Conservation (phyloP, 2,888 invertebrate genomes). For the Abrostola tripartita region DNA sequence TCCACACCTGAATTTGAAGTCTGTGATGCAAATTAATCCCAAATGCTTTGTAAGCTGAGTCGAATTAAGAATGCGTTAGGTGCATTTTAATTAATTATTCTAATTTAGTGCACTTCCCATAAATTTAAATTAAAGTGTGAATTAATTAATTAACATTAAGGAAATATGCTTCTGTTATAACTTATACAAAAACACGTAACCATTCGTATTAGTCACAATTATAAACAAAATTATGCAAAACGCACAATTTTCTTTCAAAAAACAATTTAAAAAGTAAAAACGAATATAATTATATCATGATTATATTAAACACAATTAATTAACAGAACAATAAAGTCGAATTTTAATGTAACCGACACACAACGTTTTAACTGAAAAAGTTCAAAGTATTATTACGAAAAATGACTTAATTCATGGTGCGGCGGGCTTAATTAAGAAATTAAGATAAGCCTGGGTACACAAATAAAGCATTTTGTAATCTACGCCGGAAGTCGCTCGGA, state of each 20-base stretch:
- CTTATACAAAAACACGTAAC: constrained; percentile 24
- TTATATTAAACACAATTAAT: constrained; percentile 52
- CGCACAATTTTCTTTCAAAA: constrained; percentile 29
- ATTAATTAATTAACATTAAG: constrained; percentile 50
- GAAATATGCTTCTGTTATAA: constrained; percentile 24
- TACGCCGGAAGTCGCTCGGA: constrained; percentile 82
- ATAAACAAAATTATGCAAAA: constrained; percentile 53
- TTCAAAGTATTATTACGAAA: constrained; percentile 58
- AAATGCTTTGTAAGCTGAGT: not conserved
- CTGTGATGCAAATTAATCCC: too few species aligned
- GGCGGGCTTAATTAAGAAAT: constrained; percentile 83
- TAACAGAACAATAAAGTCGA: constrained; percentile 57
- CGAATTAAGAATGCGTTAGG: constrained; percentile 1
- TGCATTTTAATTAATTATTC: constrained; percentile 1
- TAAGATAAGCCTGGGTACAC: constrained; percentile 79
- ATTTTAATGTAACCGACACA: constrained; percentile 45
- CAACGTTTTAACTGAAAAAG: constrained; percentile 43
- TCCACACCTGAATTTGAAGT: too few species aligned
- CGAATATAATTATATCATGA: constrained; percentile 41
- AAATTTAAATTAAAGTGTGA: constrained; percentile 39
- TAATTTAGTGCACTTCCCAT: constrained; percentile 27
- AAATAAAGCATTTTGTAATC: constrained; percentile 81
- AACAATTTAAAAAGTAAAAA: constrained; percentile 40
- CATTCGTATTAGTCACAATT: constrained; percentile 51
- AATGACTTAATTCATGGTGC: constrained; percentile 65